Evolutionary conservation across 2,888 invertebrate genomes (phyloP).

Genomic region (Terebella lapidaria): DNA sequence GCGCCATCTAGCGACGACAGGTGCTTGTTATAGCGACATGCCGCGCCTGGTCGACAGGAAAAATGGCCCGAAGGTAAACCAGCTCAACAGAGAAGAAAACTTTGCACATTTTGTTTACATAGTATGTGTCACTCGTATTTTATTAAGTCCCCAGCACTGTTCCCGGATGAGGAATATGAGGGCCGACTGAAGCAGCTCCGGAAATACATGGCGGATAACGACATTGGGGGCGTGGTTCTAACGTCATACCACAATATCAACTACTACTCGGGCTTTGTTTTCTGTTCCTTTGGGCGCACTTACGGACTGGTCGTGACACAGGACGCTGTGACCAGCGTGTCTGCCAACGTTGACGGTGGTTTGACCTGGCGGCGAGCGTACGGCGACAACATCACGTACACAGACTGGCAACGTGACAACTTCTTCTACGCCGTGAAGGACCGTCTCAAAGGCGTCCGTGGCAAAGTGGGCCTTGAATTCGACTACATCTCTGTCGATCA

Average conservation of each 20-base stretch:
- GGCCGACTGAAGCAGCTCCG: constrained; percentile 8
- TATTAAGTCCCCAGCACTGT: too few relatives aligned
- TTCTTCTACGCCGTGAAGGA: constrained; percentile 13
- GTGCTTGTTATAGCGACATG: too few relatives aligned
- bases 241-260: constrained; percentile 21
- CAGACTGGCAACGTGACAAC: constrained; percentile 21
- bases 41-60: neutral
- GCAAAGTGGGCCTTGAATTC: constrained; percentile 15
- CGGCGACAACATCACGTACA: constrained; percentile 16
- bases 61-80: neutral
- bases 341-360: constrained; percentile 18
- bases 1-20: too few relatives aligned
- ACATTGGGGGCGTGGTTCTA: constrained; percentile 10
- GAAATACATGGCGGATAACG: constrained; percentile 6
- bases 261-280: constrained; percentile 20
- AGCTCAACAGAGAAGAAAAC: too few relatives aligned
- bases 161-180: constrained; percentile 9
- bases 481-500: constrained; percentile 19
- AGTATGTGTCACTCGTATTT: too few relatives aligned
- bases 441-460: neutral
- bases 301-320: constrained; percentile 17
- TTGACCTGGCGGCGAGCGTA: constrained; percentile 16
- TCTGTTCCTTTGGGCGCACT: constrained; percentile 13
- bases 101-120: too few relatives aligned
- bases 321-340: neutral